Evolutionary conservation across 2,113 vertebrate species (phyloP).

Genomic region (Pollachius pollachius): DNA sequence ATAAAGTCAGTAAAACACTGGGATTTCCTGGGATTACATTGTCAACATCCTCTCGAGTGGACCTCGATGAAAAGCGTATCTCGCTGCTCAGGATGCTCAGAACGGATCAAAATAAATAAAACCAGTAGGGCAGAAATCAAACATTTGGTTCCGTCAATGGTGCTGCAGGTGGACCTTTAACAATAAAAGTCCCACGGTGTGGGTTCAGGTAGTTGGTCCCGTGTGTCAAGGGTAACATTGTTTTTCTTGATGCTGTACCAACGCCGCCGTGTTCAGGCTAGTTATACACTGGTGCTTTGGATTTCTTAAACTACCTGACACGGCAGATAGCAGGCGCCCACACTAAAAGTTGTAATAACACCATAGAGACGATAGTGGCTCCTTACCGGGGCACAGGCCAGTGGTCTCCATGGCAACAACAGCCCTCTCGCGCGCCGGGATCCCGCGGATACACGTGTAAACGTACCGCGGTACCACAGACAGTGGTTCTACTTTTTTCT

Average conservation of each 20-base stretch:
- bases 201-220: background rate
- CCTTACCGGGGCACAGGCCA: slow-evolving; percentile 39
- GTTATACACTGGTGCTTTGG: slow-evolving; percentile 10
- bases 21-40: background rate
- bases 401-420: slow-evolving; percentile 72
- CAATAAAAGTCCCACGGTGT: background rate
- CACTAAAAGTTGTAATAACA: slow-evolving; percentile 32
- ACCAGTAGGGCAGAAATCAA: slow-evolving; percentile 16
- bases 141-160: slow-evolving; percentile 10
- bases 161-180: slow-evolving; percentile 7
- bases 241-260: slow-evolving; percentile 12
- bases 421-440: slow-evolving; percentile 44
- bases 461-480: slow-evolving; percentile 44
- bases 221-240: background rate
- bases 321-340: slow-evolving; percentile 35
- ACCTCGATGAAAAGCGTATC: background rate
- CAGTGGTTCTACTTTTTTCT: slow-evolving; percentile 1
- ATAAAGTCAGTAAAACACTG: background rate
- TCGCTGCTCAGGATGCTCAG: background rate
- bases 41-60: background rate
- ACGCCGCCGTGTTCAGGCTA: background rate
- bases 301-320: background rate
- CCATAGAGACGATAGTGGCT: slow-evolving; percentile 25
- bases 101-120: slow-evolving; percentile 33
- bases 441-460: slow-evolving; percentile 37